Conservation (phyloP, 2,888 invertebrate species). For the Margaritifera margaritifera region DNA sequence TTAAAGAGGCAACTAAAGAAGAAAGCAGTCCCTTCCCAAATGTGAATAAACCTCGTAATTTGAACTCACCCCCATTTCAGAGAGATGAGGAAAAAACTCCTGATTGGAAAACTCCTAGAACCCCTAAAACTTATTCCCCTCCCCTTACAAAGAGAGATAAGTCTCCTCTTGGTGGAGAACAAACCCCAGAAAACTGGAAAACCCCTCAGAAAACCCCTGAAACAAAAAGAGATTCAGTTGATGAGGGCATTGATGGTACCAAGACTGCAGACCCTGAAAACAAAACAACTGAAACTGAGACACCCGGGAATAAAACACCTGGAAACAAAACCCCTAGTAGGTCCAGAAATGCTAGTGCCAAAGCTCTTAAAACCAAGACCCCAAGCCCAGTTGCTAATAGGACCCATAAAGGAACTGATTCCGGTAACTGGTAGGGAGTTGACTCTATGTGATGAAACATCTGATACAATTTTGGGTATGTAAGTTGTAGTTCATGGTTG, state of each 20-base stretch:
- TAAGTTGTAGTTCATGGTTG: too few relatives aligned
- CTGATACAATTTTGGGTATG: too few relatives aligned
- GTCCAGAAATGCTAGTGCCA: too few relatives aligned
- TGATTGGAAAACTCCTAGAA: conserved; percentile 19
- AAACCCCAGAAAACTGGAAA: conserved; percentile 36
- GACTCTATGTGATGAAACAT: too few relatives aligned
- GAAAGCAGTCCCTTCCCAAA: conserved; percentile 38
- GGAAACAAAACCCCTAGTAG: conserved; percentile 17
- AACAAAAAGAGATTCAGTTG: conserved; percentile 3
- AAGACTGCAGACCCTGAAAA: neutral
- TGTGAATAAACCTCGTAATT: conserved; percentile 29
- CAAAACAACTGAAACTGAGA: conserved; percentile 8
- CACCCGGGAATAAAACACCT: conserved; percentile 17
- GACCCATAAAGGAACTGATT: too few relatives aligned
- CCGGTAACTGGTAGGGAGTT: too few relatives aligned
- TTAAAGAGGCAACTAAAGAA: conserved; percentile 27
- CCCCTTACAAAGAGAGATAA: conserved; percentile 10
- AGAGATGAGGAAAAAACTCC: conserved; percentile 13
- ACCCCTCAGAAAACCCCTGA: conserved; percentile 26
- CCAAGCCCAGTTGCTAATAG: too few relatives aligned
- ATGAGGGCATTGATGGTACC: neutral
- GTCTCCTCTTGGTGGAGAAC: conserved; percentile 24
- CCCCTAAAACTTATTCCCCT: conserved; percentile 19
- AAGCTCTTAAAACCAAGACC: too few relatives aligned
- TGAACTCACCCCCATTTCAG: conserved; percentile 15